phyloP scores from a whole-genome alignment of 2,797 vertebrate species.

The Catamblyrhynchus diadema region DNA sequence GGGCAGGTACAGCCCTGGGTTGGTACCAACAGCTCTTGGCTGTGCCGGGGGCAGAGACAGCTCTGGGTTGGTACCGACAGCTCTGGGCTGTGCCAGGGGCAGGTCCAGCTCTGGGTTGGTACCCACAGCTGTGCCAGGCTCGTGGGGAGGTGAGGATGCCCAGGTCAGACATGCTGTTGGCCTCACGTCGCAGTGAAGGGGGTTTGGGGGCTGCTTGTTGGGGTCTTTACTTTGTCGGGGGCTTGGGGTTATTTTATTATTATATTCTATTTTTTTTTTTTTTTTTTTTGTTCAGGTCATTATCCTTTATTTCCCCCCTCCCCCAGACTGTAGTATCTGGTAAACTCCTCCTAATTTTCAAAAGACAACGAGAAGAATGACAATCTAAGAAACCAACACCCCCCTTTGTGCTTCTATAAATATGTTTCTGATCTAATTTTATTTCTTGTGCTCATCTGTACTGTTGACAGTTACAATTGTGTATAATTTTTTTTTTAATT shows the following conservation, averaged over 20 bases:
- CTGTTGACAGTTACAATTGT: constrained; percentile 90
- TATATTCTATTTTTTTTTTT: background rate
- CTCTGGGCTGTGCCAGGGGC: too few relatives aligned
- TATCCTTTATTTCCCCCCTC: background rate
- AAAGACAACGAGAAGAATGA: constrained; percentile 76
- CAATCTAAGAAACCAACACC: constrained; percentile 84
- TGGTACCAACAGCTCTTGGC: background rate
- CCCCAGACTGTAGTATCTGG: background rate
- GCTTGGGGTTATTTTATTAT: background rate
- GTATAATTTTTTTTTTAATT: constrained; percentile 64
- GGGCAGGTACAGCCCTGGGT: background rate
- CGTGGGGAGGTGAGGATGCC: background rate
- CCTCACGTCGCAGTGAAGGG: background rate
- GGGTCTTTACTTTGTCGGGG: background rate
- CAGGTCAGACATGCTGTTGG: fast-evolving
- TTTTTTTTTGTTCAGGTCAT: background rate
- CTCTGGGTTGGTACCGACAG: too few relatives aligned
- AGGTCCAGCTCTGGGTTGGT: too few relatives aligned
- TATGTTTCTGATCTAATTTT: constrained; percentile 82
- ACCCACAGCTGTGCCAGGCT: background rate
- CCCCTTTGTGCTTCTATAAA: constrained; percentile 82
- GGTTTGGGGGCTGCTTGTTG: background rate
- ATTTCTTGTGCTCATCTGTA: constrained; percentile 89
- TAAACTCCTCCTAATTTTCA: constrained; percentile 59
- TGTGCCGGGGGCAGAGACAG: too few relatives aligned